Base-by-base conservation (phyloP, 2,888 invertebrate genomes). In the Himalopsyche tibetana region DNA sequence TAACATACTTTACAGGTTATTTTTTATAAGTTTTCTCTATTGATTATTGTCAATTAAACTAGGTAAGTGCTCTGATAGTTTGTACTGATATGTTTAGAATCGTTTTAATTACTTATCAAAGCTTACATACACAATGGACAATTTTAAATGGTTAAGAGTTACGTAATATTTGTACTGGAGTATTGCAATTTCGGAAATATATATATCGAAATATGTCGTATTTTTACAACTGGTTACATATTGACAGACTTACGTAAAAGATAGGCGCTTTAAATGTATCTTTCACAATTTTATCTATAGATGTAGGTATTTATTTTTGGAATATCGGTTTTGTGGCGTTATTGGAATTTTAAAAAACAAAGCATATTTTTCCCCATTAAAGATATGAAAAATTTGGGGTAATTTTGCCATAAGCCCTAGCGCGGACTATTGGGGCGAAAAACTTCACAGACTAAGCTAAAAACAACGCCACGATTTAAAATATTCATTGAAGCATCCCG, bases 1-100 rank as follows among this genome's bases (percentile, higher is more conserved):
- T 74, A 74, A 74, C 74, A 74, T 28, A 74, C 38, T 74, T 74
- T 15, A 38, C 74, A 74, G 38, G 74, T 74, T 74, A 74, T 74
- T 74, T 74, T 74, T 74, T 36, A 15, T 5, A 36, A 11, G 9
- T 36, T 74, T 74, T 74, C 74, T 74, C 15, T 38, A 38, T 74
- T 74, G 36, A 74, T 74, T 74, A 12, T 74, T 74, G 15, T 74
- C 12, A 74, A 74, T 74, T 36, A 36, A 15, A 12, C 15, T 36
- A 1, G n/a, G 12, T 38, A 74, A 74, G 4, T 36, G 11, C 0
- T 74, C 9, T 4, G 5, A 9, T 38, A 38, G 15, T 12, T 36
- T 11, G 0, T 74, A 74, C 2, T 36, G 38, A 36, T 74, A 74
- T 36, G 9, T 36, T 12, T 36, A 5, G 12, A 74, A 74, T 74